phyloP scores from a whole-genome alignment of 1,140 invertebrate genomes.

The Venturia canescens region DNA sequence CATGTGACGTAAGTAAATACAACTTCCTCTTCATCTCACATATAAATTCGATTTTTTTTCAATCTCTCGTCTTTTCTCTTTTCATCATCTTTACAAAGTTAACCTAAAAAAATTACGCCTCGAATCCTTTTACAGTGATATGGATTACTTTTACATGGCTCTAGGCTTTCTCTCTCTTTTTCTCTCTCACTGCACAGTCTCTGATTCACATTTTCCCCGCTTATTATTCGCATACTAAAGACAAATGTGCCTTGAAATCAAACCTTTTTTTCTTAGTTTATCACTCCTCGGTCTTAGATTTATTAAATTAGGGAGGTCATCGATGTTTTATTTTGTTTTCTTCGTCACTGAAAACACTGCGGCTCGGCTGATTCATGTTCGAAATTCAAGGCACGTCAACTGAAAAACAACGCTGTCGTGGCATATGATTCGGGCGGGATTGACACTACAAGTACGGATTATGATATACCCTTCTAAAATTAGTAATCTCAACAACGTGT shows the following conservation, averaged over 20 bases:
- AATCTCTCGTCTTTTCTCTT: slow-evolving; percentile 25
- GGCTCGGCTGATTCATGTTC: not conserved
- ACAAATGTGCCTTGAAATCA: slow-evolving; percentile 47
- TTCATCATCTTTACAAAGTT: slow-evolving; percentile 38
- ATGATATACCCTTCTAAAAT: slow-evolving; percentile 58
- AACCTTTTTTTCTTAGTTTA: slow-evolving; percentile 20
- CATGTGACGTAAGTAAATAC: slow-evolving; percentile 57
- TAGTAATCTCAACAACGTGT: slow-evolving; percentile 57
- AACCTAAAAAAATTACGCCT: slow-evolving; percentile 52
- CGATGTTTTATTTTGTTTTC: not conserved
- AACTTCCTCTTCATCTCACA: slow-evolving; percentile 41
- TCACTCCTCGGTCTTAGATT: not conserved
- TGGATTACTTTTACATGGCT: slow-evolving; percentile 63
- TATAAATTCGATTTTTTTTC: slow-evolving; percentile 38
- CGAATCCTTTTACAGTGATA: slow-evolving; percentile 63
- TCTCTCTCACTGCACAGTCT: slow-evolving; percentile 38
- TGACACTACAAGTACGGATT: slow-evolving; percentile 57
- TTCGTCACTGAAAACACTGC: not conserved
- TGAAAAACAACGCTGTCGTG: slow-evolving; percentile 51
- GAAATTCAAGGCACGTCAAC: slow-evolving; percentile 50
- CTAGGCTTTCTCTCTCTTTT: slow-evolving; percentile 51
- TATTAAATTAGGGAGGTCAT: too few species aligned
- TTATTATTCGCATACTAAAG: slow-evolving; percentile 22
- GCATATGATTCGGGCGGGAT: slow-evolving; percentile 26
- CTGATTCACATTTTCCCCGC: slow-evolving; percentile 39